phyloP scores from a whole-genome alignment of 2,113 vertebrate species.

The Elephantulus edwardii region DNA sequence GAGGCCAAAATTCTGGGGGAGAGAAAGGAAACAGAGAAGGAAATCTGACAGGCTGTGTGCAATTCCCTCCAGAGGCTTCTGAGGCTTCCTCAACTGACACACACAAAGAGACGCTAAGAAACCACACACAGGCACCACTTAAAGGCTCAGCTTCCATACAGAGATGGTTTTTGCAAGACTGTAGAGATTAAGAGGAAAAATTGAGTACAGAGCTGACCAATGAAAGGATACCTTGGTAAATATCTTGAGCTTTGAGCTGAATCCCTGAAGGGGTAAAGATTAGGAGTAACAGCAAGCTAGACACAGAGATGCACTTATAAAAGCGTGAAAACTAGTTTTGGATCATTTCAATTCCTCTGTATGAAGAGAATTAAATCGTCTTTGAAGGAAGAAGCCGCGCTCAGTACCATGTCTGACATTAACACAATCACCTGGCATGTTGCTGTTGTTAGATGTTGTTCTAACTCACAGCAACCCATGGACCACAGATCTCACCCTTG shows the following conservation, averaged over 20 bases:
- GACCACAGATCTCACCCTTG: too few relatives aligned
- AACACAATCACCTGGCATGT: too few relatives aligned
- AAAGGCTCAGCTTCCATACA: background rate
- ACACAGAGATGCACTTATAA: background rate
- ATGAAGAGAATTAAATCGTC: background rate
- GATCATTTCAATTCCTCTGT: background rate
- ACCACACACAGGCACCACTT: background rate
- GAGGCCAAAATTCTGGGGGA: constrained; percentile 1
- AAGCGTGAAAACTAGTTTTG: background rate
- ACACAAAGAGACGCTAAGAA: background rate
- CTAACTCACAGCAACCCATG: too few relatives aligned
- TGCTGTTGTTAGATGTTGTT: too few relatives aligned
- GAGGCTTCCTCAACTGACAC: background rate
- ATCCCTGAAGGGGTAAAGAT: background rate
- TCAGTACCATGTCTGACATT: too few relatives aligned
- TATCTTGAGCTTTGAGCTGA: background rate
- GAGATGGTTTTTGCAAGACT: background rate
- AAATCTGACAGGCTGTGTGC: background rate
- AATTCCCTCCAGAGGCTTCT: background rate
- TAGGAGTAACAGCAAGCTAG: background rate
- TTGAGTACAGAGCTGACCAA: background rate
- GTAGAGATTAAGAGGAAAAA: background rate
- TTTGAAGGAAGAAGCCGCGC: background rate
- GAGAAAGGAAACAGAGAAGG: background rate
- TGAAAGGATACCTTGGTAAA: background rate